Conservation (phyloP, 2,797 vertebrate genomes). For the Rhynchotus rufescens region DNA sequence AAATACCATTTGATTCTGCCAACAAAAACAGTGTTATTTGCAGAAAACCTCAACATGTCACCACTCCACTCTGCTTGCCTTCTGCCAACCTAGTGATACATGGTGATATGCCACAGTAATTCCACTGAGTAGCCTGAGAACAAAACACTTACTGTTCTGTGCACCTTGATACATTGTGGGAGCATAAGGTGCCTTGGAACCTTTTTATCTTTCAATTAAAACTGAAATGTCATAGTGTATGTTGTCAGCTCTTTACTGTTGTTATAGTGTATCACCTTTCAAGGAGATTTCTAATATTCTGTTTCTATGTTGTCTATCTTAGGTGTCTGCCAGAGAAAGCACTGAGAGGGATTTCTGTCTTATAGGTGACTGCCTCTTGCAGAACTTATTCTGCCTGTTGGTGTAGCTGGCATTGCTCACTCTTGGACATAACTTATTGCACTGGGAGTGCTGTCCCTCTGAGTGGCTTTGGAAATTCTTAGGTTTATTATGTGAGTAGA, state of each 20-base stretch:
- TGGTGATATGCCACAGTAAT: background rate
- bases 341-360: background rate
- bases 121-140: background rate
- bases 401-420: background rate
- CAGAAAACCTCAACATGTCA: constrained; percentile 35
- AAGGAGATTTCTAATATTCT: background rate
- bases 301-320: background rate
- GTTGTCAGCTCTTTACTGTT: background rate
- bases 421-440: background rate
- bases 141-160: background rate
- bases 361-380: background rate
- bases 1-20: constrained; percentile 63
- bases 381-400: background rate
- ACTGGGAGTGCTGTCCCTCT: background rate
- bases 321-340: background rate
- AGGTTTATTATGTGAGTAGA: background rate
- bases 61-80: constrained; percentile 28
- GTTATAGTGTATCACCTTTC: background rate
- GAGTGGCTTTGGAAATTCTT: background rate
- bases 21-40: constrained; percentile 49
- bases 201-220: background rate
- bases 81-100: background rate
- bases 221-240: background rate
- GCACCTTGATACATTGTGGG: background rate
- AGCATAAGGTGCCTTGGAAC: background rate